Base-by-base conservation (phyloP, 2,888 invertebrate species). In the Colostygia pectinataria region DNA sequence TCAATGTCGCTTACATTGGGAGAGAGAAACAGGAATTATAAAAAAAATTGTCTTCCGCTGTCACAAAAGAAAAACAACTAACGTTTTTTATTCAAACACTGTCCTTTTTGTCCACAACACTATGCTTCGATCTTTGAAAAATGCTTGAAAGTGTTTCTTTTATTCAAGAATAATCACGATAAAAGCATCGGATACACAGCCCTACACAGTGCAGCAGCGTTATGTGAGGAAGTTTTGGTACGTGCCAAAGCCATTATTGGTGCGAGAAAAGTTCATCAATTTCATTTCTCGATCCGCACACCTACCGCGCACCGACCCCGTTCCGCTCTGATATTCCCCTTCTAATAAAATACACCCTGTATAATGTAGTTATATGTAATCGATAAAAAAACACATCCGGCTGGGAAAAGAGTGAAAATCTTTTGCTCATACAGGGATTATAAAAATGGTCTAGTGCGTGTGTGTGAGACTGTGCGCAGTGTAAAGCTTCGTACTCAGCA, bases 201-300 rank as follows among this genome's bases (percentile, higher is more conserved):
- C 89, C 88, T 89, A 72, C 34, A 50, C 34, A 50, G 55, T 53
- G 52, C 58, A 76, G 71, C 63, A 75, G 74, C 73, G 74, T 68
- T 74, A 76, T 77, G 83, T 73, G 81, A 80, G 83, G 82, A 90
- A 90, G 89, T 90, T 90, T 90, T 82, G 84, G 89, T 89, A 90
- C 90, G 91, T 90, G 91, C 90, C 88, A 89, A 86, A 89, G 89
- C 89, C 90, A 90, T 91, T 90, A 91, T 90, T 90, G 87, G 86
- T 83, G 84, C 76, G 84, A 88, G 88, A 88, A 90, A 91, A 90
- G 89, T 90, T 91, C 90, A 90, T 90, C 90, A 90, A 90, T 90
- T 90, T 90, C 85, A 90, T 91, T 90, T 86, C 83, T 84, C 74
- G 77, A 74, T 74, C 75, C 74, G 63, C 64, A 62, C 62, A 51